Conservation (phyloP, 2,797 vertebrate species). For the Nyctibius grandis region DNA sequence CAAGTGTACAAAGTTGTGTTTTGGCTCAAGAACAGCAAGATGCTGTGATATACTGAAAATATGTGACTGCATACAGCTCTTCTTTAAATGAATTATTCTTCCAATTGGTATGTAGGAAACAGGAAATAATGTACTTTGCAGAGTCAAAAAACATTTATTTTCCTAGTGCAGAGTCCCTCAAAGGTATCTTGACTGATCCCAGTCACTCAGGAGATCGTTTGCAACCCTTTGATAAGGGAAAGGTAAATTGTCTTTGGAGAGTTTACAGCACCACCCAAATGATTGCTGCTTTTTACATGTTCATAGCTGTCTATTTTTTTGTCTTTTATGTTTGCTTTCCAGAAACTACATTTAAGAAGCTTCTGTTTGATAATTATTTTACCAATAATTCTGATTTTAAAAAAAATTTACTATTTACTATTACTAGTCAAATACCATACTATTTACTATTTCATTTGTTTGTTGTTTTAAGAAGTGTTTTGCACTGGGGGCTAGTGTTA, state of each 20-base stretch:
- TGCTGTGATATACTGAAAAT: background rate
- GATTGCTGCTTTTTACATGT: background rate
- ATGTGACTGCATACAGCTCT: background rate
- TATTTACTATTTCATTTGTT: background rate
- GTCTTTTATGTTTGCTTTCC: background rate
- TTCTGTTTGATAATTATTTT: background rate
- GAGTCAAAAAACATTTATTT: background rate
- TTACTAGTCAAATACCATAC: background rate
- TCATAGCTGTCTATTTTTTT: background rate
- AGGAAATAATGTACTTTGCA: background rate
- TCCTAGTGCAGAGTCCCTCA: background rate
- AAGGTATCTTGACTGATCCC: background rate
- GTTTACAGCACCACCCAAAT: background rate
- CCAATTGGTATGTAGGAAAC: background rate
- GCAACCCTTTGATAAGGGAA: background rate
- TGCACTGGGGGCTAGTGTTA: background rate
- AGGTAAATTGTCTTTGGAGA: background rate
- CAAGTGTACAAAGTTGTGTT: background rate
- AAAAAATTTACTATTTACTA: background rate
- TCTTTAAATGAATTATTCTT: background rate
- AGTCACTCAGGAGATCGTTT: background rate
- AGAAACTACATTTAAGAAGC: background rate
- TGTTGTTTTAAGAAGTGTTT: background rate
- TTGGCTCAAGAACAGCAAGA: background rate
- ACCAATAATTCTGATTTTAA: background rate